A percentile compares a stretch with the other conserved stretches of the same genome.
Evolutionary conservation across 2,113 vertebrate genomes (phyloP).

Genomic region (Elachura formosa): DNA sequence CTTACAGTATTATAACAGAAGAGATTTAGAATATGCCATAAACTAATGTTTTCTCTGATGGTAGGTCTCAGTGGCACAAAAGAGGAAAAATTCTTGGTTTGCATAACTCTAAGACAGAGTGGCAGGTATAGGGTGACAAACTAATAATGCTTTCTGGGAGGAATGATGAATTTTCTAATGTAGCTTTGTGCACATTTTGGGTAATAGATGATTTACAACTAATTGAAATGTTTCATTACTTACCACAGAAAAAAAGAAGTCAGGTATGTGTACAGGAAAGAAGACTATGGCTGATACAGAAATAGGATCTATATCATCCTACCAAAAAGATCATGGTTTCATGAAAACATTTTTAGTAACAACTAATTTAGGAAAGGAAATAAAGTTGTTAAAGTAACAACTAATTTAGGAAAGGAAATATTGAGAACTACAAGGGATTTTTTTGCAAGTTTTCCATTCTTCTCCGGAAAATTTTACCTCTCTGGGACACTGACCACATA

Average conservation of each 20-base stretch:
- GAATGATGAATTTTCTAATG: neutral
- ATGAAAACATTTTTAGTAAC: neutral
- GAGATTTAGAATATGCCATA: neutral
- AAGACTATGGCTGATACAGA: neutral
- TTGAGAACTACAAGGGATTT: neutral
- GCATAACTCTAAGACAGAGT: neutral
- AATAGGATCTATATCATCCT: neutral
- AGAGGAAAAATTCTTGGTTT: neutral
- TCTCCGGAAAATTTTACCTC: neutral
- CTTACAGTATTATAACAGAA: neutral
- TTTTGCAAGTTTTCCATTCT: neutral
- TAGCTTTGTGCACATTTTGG: neutral
- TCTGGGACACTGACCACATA: neutral
- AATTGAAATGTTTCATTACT: neutral
- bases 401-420: neutral
- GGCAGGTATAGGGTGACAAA: neutral
- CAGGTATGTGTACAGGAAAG: neutral
- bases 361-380: neutral
- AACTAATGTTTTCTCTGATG: neutral
- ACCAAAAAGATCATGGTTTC: neutral
- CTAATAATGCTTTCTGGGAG: neutral
- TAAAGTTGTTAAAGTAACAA: neutral
- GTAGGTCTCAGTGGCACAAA: neutral
- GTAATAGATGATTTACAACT: neutral
- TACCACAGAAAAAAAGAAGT: neutral